Conservation (phyloP, 1,140 invertebrate species). For the Drosophila tropicalis region DNA sequence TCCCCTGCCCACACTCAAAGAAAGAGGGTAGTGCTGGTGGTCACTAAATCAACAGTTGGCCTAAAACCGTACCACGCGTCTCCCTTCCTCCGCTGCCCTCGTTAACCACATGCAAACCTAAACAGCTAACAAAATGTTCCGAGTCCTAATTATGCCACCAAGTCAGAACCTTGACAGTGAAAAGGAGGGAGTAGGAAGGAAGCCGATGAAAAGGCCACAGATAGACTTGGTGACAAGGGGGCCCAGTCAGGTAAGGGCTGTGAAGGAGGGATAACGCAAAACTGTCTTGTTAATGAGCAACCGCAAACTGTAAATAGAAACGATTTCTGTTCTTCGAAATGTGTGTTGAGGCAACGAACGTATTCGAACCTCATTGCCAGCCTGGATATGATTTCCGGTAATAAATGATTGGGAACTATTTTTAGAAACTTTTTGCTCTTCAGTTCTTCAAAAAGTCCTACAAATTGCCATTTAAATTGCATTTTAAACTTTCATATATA, state of each 20-base stretch:
- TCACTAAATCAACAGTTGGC: constrained; percentile 78
- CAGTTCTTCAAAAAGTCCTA: too few relatives aligned
- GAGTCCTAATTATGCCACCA: constrained; percentile 7
- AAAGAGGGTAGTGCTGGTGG: background rate
- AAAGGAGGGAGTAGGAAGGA: background rate
- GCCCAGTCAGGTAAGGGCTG: too few relatives aligned
- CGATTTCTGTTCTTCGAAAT: background rate
- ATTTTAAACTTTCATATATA: too few relatives aligned
- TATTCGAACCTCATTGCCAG: background rate
- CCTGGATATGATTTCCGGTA: background rate
- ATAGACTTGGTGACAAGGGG: too few relatives aligned
- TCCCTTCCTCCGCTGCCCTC: background rate
- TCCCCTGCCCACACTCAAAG: too few relatives aligned
- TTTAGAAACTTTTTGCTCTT: background rate
- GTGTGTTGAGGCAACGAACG: background rate
- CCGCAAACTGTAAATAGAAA: constrained; percentile 3
- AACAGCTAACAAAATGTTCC: constrained; percentile 8
- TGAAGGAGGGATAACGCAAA: background rate
- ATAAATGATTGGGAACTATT: background rate
- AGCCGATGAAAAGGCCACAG: background rate
- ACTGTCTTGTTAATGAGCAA: constrained; percentile 8
- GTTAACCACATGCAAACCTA: constrained; percentile 2
- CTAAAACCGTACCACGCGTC: constrained; percentile 46
- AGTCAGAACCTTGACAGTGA: constrained; percentile 4
- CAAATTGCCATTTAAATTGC: too few relatives aligned